These are phyloP conservation scores for Eurystomus gularis DNA, from an alignment of 2,113 vertebrate genomes.

Conservation along the genomic window DNA sequence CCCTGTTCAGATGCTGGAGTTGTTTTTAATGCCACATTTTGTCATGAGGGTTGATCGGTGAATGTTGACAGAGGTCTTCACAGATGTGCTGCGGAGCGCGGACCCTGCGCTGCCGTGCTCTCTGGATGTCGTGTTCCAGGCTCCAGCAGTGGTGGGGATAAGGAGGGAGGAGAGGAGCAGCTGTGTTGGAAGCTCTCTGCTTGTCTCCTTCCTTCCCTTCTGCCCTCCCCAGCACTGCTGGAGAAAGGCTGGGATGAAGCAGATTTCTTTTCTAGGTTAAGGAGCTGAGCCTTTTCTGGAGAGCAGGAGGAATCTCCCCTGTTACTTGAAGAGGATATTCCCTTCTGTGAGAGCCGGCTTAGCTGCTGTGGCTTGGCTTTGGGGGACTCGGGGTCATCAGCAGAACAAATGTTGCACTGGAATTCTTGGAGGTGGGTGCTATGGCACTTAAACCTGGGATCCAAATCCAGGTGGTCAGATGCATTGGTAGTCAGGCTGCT, in stretches of 20 bases:
- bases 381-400: neutral
- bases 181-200: neutral
- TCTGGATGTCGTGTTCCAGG: neutral
- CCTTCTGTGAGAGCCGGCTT: fast-evolving
- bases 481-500: fast-evolving
- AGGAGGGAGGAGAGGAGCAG: neutral
- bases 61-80: fast-evolving
- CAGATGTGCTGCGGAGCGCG: fast-evolving
- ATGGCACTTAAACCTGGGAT: neutral
- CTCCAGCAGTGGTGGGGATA: neutral
- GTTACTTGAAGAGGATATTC: neutral
- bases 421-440: neutral
- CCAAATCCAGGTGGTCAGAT: neutral
- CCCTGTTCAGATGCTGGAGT: neutral
- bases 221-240: neutral
- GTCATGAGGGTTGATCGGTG: fast-evolving
- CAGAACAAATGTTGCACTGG: neutral
- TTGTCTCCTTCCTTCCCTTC: neutral
- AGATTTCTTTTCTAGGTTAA: neutral
- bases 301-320: neutral
- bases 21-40: neutral
- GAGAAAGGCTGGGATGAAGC: neutral
- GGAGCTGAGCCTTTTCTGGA: neutral
- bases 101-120: neutral
- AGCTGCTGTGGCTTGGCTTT: neutral